A percentile compares a stretch with the other conserved stretches of the same genome.
Conservation (phyloP, 2,797 vertebrate genomes). For the Rhinichthys osculus region DNA sequence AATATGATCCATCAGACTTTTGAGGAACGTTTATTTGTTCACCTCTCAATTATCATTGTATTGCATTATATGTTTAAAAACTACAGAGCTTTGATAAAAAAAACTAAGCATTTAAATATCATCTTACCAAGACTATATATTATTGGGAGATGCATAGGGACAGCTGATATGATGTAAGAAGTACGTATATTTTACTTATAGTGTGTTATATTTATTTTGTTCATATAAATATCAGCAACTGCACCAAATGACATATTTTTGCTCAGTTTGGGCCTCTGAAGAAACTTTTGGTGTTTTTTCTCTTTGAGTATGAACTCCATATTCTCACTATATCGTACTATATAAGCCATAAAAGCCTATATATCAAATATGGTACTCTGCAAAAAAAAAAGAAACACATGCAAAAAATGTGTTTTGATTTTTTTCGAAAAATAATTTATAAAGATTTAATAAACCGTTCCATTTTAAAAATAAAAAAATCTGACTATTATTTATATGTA, state of each 20-base stretch:
- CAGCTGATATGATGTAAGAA: neutral
- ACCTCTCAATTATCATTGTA: neutral
- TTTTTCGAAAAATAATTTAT: no score
- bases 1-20: neutral
- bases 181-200: neutral
- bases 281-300: no score
- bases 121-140: no score
- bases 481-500: neutral
- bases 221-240: neutral
- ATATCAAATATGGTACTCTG: no score
- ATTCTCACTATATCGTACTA: neutral
- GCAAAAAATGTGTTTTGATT: no score
- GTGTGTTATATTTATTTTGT: neutral
- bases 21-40: neutral
- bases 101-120: neutral
- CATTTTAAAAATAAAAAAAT: neutral
- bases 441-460: neutral
- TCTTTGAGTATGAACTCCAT: neutral
- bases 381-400: no score
- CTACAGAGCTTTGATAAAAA: neutral
- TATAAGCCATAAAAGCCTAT: neutral
- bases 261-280: neutral
- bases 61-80: neutral
- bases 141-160: neutral
- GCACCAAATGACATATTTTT: neutral